Conservation (phyloP, 23 tunicate species). For the Halocynthia aurantium region DNA sequence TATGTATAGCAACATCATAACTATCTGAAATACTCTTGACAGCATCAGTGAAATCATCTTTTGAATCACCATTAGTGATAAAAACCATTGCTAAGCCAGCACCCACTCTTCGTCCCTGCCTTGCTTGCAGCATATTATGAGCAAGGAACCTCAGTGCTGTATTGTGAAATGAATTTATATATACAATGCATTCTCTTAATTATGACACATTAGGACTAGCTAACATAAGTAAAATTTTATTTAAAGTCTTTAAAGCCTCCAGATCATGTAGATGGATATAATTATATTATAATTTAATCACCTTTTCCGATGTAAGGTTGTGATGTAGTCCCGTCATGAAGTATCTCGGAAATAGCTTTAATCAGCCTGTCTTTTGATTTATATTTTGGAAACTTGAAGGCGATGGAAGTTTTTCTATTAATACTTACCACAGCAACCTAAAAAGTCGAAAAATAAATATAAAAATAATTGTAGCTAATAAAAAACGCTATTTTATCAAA, state of each 20-base stretch:
- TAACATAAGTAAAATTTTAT: no score
- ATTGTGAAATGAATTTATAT: background rate
- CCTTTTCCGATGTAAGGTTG: constrained; percentile 1
- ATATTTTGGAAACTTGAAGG: no score
- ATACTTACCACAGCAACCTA: no score
- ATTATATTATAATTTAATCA: background rate
- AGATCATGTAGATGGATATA: background rate
- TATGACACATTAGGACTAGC: background rate
- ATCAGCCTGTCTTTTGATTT: no score
- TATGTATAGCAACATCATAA: constrained; percentile 19
- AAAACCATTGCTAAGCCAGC: constrained; percentile 51
- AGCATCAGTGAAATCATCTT: constrained; percentile 11
- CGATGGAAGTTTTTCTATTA: no score
- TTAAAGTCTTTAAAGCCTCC: no score
- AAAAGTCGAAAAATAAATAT: no score
- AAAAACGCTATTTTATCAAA: no score
- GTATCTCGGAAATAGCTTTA: no score
- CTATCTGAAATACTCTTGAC: constrained; percentile 1
- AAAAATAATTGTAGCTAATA: no score
- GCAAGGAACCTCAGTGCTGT: constrained; percentile 6
- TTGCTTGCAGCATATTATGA: constrained; percentile 4
- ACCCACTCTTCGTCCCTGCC: constrained; percentile 22
- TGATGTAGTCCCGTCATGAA: no score
- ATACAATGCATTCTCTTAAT: background rate
- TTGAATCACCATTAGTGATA: constrained; percentile 6